Base-by-base conservation (phyloP, 1,140 invertebrate species). In the Brachionus sp. region DNA sequence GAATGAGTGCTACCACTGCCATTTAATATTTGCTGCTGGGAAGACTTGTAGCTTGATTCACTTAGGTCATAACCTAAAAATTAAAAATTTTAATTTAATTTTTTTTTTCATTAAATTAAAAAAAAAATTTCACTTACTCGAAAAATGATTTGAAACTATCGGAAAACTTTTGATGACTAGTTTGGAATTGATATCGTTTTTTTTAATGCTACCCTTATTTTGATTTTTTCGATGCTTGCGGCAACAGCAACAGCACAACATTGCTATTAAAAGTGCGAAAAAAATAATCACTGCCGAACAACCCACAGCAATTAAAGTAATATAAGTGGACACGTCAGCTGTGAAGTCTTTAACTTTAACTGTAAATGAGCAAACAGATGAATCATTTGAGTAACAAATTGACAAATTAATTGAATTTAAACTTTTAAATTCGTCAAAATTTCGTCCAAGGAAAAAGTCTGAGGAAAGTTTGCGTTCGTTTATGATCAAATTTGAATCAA, bases 311-410 rank as follows among this genome's bases (percentile, higher is more conserved):
- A 80, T 80, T 13, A 80, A 42, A 35, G 53, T 80, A 42, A 80
- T 25, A 44, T 80, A 80, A 42, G 77, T 66, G 6, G 77, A 80
- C 29, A 80, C 53, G 42, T 80, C 77, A n/a, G 77, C 46, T 1
- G n/a, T 66, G 23, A 29, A 80, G 29, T 80, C 50, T 80, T 80
- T 80, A 7, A 80, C 77, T 57, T 62, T 80, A 12, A 23, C 42
- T 44, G 35, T 66, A 66, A 29, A 62, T 35, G 77, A 66, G 29
- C 77, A 66, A 42, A 66, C 50, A 29, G 50, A 62, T 62, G 77
- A 80, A 37, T 80, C 77, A 66, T 80, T 80, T 80, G 39, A 66
- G 62, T 62, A 80, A n/a, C 77, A 80, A 42, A 80, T 80, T 29
- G 46, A 62, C 12, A 80, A 10, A 25, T 80, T 23, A 25, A 80